Conservation (phyloP, 2,113 vertebrate genomes). For the Nesospiza acunhae region DNA sequence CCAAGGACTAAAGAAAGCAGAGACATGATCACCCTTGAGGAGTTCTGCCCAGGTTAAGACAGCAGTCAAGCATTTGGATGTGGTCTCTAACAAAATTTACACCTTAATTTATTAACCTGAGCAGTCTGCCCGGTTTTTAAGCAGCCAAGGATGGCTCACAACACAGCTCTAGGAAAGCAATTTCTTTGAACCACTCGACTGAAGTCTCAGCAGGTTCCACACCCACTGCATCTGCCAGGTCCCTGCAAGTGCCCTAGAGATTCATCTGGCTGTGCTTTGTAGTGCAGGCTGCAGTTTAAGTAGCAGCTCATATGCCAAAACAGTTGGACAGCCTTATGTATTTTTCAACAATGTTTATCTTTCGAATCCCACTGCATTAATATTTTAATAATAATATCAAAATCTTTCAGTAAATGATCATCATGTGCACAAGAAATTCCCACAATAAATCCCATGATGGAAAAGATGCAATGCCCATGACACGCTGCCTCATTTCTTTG, state of each 20-base stretch:
- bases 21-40: background rate
- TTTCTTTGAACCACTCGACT: background rate
- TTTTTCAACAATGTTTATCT: background rate
- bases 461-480: background rate
- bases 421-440: background rate
- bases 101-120: background rate
- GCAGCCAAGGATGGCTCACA: background rate
- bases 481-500: background rate
- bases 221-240: background rate
- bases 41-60: background rate
- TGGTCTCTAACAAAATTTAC: background rate
- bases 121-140: background rate
- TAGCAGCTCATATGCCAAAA: constrained; percentile 17
- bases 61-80: background rate
- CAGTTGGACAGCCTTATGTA: background rate
- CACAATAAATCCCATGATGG: background rate
- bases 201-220: background rate
- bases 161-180: background rate
- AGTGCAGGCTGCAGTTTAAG: background rate
- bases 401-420: background rate
- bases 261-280: constrained; percentile 30
- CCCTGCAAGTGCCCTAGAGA: background rate
- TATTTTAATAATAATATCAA: constrained; percentile 21
- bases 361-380: background rate
- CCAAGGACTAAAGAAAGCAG: background rate